Percentiles rank a stretch among this genome's conserved stretches.
Conservation (phyloP, 2,888 invertebrate genomes). For the Temnothorax rugatulus region DNA sequence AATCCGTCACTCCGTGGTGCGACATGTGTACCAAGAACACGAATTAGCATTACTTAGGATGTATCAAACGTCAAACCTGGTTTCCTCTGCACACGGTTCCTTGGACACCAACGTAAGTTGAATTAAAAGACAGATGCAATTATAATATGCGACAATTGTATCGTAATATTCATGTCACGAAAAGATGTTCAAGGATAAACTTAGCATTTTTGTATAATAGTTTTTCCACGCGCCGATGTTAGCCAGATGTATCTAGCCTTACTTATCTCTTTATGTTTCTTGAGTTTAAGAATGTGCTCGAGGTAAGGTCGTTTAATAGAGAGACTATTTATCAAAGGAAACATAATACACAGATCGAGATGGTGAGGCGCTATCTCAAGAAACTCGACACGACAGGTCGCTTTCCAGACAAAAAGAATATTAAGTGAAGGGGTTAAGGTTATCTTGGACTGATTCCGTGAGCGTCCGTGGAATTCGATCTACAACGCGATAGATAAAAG, state of each 20-base stretch:
- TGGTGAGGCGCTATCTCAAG: constrained; percentile 65
- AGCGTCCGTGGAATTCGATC: constrained; percentile 61
- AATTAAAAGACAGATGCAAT: neutral
- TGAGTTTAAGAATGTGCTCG: constrained; percentile 38
- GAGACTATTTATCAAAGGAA: constrained; percentile 70
- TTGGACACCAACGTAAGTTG: neutral
- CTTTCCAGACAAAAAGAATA: constrained; percentile 67
- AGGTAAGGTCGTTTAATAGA: constrained; percentile 65
- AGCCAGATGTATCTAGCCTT: constrained; percentile 43
- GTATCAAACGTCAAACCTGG: neutral
- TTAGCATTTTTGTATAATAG: neutral
- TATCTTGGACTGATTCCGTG: constrained; percentile 60
- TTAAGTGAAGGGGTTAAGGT: constrained; percentile 65
- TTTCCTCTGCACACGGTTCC: neutral
- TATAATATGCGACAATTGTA: neutral
- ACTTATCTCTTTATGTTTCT: constrained; percentile 50
- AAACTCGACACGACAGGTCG: constrained; percentile 69
- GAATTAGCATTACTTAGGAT: constrained; percentile 41
- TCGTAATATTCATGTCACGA: no score
- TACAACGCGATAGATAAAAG: constrained; percentile 56
- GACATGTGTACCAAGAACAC: constrained; percentile 21
- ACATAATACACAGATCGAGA: constrained; percentile 53
- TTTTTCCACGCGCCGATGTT: neutral
- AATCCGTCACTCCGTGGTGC: constrained; percentile 67
- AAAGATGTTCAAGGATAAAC: neutral